Evolutionary conservation across 1,140 invertebrate species (phyloP), one percentile per base, ranked within the genome.

Genomic region (Myzus persicae): DNA sequence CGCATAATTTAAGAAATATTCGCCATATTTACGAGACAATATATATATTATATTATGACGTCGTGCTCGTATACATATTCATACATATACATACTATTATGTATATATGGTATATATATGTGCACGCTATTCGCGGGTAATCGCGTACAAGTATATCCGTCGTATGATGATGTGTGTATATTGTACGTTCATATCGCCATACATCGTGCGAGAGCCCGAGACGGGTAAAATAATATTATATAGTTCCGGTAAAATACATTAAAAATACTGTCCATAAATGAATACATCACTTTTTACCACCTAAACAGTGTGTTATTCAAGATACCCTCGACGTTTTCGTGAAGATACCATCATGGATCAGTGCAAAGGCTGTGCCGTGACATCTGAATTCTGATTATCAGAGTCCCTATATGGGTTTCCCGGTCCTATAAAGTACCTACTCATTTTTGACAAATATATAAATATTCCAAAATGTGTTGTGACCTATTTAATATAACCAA

Each of bases 1-100:
- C 42, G 54, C 89, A 67, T 90, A 48, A 59, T 67, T 90, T 67
- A 90, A 90, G 48, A 89, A 51, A 89, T 89, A 51, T 89, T 89
- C 36, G 48, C 38, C 14, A 88, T 88, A 46, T 88, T 88, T 46
- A 88, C 42, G 26, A 46, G 85, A n/a, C 14, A 6, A 6, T 46
- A 46, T 46, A 46, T 46, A n/a, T 46, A 46, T 46, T 14, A 46
- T 48, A 48, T 7, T 51, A n/a, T 76, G 18, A 76, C n/a, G 31
- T n/a, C 31, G 14, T n/a, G 14, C 31, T 76, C n/a, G n/a, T 76
- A n/a, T 76, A n/a, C n/a, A 11, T 6, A n/a, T 67, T n/a, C n/a
- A 18, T 11, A 59, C 14, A 59, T 54, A 54, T 22, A 24, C 6
- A 22, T 59, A 59, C 31, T 59, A 59, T 31, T 67, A 67, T 67